Base-by-base conservation (phyloP, 2,888 invertebrate genomes). In the Chloroclystis v-ata region DNA sequence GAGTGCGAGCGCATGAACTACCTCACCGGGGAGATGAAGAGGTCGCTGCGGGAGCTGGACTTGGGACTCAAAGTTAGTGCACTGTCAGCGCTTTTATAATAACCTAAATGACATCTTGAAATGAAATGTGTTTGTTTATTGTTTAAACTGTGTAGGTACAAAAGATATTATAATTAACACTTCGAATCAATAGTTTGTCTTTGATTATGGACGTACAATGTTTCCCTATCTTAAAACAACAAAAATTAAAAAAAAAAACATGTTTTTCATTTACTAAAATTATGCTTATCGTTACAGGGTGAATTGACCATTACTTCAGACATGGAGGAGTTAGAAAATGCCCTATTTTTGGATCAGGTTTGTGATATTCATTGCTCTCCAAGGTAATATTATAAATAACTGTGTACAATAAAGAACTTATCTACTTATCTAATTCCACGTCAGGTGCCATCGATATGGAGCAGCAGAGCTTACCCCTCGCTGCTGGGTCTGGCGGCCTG, bases 1-100 rank as follows among this genome's bases (percentile, higher is more conserved):
- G 98, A 98, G 82, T 97, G 97, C 69, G 98, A 98, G 78, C 89
- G 98, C 37, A 98, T 98, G 97, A 98, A 98, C 80, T 91, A 92
- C 61, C 88, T 98, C 26, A 97, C 96, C 0, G 92, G 93, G 1
- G 97, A 97, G 86, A 94, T 98, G 82, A 95, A 96, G 63, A 86
- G 97, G 37, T 96, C 97, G 0, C 87, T 98, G 1, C 93, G 94
- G 65, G 98, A 98, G 79, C 86, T 98, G 32, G 97, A 98, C 79
- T 89, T 98, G 33, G 98, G 98, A 0, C 85, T 98, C 5, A 98
- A 98, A 89, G 94, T 93, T 69, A 49, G 42, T 38, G 20, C 2
- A 20, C 20, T n/a, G n/a, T n/a, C n/a, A n/a, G n/a, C n/a, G n/a
- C n/a, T n/a, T n/a, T n/a, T n/a, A n/a, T n/a, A n/a, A n/a, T n/a